Evolutionary conservation across 2,888 invertebrate genomes (phyloP).

Genomic region (Corbicula japonica): DNA sequence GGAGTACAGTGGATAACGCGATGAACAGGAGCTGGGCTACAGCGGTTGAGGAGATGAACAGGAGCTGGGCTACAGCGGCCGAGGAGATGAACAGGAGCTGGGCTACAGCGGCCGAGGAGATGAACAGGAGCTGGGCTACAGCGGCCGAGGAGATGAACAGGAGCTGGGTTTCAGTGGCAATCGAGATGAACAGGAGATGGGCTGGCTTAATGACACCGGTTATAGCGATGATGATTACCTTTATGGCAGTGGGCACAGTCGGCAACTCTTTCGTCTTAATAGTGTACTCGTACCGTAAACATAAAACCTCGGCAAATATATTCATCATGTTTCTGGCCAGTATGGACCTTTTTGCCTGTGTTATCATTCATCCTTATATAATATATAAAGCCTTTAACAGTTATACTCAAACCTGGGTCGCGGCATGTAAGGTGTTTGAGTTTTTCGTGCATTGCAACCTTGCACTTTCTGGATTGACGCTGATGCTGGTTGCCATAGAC

Average conservation of each 20-base stretch:
- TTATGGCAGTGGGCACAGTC: slow-evolving; percentile 56
- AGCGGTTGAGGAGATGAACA: too few species aligned
- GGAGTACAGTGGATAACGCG: not conserved
- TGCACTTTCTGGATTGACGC: slow-evolving; percentile 45
- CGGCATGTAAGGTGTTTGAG: slow-evolving; percentile 68
- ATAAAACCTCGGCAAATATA: slow-evolving; percentile 53
- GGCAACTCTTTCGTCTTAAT: slow-evolving; percentile 69
- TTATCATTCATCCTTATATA: slow-evolving; percentile 68
- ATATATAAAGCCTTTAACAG: slow-evolving; percentile 65
- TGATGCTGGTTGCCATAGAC: slow-evolving; percentile 67
- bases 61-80: not conserved
- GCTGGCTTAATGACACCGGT: slow-evolving; percentile 35
- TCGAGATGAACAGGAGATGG: slow-evolving; percentile 10
- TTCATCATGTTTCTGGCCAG: slow-evolving; percentile 65
- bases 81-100: too few species aligned
- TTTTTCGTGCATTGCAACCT: slow-evolving; percentile 65
- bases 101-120: not conserved
- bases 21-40: too few species aligned
- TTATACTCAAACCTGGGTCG: slow-evolving; percentile 59
- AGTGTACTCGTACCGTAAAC: slow-evolving; percentile 50
- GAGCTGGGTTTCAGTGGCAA: not conserved
- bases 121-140: not conserved
- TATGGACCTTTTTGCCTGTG: slow-evolving; percentile 67
- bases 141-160: not conserved
- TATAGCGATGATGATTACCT: slow-evolving; percentile 64